phyloP scores from a whole-genome alignment of 2,113 vertebrate species.

The Podiceps cristatus region DNA sequence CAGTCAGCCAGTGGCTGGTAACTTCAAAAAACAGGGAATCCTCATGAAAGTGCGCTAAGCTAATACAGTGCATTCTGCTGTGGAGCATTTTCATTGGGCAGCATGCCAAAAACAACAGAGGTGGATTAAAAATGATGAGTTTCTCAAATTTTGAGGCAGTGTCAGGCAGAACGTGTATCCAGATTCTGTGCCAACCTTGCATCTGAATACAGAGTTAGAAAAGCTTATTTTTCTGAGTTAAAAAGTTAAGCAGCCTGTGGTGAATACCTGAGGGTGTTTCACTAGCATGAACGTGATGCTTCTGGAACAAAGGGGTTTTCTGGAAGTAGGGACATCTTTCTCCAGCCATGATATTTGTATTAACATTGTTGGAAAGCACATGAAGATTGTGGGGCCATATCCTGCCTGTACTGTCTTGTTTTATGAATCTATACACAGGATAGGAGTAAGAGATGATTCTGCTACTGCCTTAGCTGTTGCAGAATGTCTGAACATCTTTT shows the following conservation, averaged over 20 bases:
- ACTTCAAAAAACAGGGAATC: neutral
- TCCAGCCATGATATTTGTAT: neutral
- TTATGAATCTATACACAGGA: neutral
- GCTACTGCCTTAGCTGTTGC: accelerated
- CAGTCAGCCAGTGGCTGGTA: neutral
- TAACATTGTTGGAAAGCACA: neutral
- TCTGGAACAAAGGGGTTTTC: neutral
- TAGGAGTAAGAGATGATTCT: neutral
- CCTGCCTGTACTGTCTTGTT: neutral
- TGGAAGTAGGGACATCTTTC: neutral
- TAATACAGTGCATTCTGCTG: neutral
- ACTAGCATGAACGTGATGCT: neutral
- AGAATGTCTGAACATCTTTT: neutral
- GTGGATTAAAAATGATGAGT: neutral
- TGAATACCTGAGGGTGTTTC: neutral
- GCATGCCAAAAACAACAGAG: neutral
- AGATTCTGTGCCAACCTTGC: neutral
- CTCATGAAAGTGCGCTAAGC: neutral
- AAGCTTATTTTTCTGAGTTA: neutral
- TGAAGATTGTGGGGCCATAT: neutral
- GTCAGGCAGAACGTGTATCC: neutral
- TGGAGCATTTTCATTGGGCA: neutral
- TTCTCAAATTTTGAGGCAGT: neutral
- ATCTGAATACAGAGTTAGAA: neutral
- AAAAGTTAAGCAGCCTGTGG: neutral